These are phyloP conservation scores for Eupithecia subumbrata DNA, from an alignment of 2,888 invertebrate genomes.

Conservation along the genomic window DNA sequence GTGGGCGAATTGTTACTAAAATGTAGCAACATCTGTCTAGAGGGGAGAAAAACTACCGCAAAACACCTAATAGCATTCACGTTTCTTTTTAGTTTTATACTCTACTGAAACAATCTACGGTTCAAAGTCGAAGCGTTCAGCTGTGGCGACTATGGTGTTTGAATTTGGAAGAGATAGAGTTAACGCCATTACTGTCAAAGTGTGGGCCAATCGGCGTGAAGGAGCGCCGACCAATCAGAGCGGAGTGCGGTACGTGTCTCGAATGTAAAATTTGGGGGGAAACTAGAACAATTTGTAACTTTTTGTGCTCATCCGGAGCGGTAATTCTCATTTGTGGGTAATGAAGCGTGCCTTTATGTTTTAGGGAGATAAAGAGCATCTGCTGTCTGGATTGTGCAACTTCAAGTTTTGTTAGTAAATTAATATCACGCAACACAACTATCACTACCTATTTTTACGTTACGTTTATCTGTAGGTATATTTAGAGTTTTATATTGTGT, in stretches of 20 bases:
- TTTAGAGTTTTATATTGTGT: too few species aligned
- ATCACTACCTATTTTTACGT: too few species aligned
- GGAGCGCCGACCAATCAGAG: constrained; percentile 72
- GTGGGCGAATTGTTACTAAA: constrained; percentile 83
- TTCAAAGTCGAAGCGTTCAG: constrained; percentile 40
- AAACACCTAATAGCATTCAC: constrained; percentile 26
- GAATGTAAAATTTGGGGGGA: constrained; percentile 79
- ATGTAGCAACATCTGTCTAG: constrained; percentile 82
- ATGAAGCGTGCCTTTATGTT: constrained; percentile 45
- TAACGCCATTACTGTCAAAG: constrained; percentile 84
- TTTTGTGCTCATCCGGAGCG: constrained; percentile 61
- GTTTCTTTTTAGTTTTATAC: constrained; percentile 26
- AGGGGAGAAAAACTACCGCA: constrained; percentile 58
- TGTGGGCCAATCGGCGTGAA: constrained; percentile 76
- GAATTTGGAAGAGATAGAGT: constrained; percentile 52
- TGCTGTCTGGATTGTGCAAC: constrained; percentile 34
- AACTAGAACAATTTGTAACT: constrained; percentile 75
- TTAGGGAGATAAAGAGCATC: constrained; percentile 40
- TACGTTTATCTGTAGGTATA: background rate
- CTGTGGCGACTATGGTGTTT: constrained; percentile 39
- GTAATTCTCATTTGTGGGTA: constrained; percentile 59
- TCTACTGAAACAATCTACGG: accelerated
- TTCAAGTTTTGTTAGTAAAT: constrained; percentile 8
- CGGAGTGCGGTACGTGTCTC: constrained; percentile 65
- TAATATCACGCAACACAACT: too few species aligned